These are phyloP conservation scores for Mythimna albipuncta DNA, from an alignment of 2,888 invertebrate genomes.

Conservation along the genomic window DNA sequence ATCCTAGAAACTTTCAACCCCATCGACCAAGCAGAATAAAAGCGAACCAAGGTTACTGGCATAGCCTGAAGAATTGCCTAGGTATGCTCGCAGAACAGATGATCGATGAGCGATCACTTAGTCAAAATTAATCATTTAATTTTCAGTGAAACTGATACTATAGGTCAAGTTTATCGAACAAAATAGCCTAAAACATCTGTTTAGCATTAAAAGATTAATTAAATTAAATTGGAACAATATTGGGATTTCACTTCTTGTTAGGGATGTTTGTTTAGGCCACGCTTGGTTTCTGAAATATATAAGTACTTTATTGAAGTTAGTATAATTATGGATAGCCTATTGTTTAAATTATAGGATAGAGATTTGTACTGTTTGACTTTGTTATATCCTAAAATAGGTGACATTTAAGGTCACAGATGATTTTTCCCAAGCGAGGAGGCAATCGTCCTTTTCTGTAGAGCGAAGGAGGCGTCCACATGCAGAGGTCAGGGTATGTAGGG, in stretches of 20 bases:
- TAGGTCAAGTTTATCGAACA: slow-evolving; percentile 2
- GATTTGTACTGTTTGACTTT: not conserved
- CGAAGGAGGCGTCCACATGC: too few relatives aligned
- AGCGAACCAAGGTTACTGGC: too few relatives aligned
- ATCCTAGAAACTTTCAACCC: too few relatives aligned
- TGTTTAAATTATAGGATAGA: not conserved
- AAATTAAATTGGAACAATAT: slow-evolving; percentile 24
- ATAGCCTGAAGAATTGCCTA: too few relatives aligned
- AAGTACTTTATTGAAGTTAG: not conserved
- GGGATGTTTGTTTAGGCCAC: slow-evolving; percentile 7
- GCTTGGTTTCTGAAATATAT: not conserved
- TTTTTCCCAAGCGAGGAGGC: too few relatives aligned
- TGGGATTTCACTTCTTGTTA: slow-evolving; percentile 6
- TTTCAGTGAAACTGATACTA: not conserved
- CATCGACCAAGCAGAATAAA: too few relatives aligned
- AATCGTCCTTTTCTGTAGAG: too few relatives aligned
- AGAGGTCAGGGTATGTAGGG: too few relatives aligned
- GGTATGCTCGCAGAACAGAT: too few relatives aligned
- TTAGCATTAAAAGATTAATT: slow-evolving; percentile 27
- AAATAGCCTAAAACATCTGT: slow-evolving; percentile 13
- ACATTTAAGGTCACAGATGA: too few relatives aligned
- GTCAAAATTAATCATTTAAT: not conserved
- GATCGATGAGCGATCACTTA: not conserved
- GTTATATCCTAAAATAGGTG: not conserved
- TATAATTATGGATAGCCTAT: not conserved